Percentiles rank a stretch among this genome's conserved stretches.
Conservation (phyloP, 2,113 vertebrate genomes). For the Cercocebus atys region DNA sequence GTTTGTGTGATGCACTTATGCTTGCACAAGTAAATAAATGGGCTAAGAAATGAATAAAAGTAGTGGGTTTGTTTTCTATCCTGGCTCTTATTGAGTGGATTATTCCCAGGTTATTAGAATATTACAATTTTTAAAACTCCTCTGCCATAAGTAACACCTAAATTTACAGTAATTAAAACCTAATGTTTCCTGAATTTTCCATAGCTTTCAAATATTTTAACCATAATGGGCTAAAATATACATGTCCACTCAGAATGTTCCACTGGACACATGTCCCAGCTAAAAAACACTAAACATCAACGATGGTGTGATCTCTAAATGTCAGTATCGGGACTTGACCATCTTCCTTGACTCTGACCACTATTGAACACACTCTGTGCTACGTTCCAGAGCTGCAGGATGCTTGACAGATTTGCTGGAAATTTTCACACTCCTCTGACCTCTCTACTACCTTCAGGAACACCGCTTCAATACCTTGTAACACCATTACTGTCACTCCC, state of each 20-base stretch:
- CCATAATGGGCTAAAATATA: not conserved
- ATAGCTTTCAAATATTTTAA: constrained; percentile 3
- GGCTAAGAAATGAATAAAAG: not conserved
- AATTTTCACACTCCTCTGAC: not conserved
- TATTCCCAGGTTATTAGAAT: not conserved
- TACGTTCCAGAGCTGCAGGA: not conserved
- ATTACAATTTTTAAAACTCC: not conserved
- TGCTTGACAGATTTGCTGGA: not conserved
- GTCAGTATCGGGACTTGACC: not conserved
- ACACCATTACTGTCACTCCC: constrained; percentile 39
- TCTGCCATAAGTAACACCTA: not conserved
- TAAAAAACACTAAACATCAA: not conserved
- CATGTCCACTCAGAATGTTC: not conserved
- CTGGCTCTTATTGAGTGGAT: not conserved
- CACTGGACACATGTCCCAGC: not conserved
- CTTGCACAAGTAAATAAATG: not conserved
- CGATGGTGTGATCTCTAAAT: not conserved
- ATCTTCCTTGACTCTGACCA: not conserved
- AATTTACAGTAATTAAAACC: not conserved
- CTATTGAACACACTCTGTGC: not conserved
- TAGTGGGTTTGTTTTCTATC: not conserved
- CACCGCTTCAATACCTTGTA: not conserved
- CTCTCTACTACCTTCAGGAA: not conserved
- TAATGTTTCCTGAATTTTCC: not conserved
- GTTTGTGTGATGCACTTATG: not conserved